Evolutionary conservation across 1,140 invertebrate species (phyloP).

Genomic region (Apis cerana): DNA sequence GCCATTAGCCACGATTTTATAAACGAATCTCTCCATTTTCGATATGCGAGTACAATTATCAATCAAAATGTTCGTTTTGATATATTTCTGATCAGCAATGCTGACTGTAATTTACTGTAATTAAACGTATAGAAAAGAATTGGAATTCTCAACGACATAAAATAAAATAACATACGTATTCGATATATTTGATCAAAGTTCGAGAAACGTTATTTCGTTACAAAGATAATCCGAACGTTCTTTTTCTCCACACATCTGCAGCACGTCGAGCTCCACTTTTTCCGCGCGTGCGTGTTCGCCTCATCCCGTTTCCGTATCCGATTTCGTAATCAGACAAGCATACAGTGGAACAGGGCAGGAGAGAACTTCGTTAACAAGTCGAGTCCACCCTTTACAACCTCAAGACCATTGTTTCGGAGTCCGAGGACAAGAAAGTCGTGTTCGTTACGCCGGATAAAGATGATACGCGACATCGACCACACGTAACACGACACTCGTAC

Average conservation of each 20-base stretch:
- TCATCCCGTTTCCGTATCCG: conserved; percentile 17
- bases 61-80: no score
- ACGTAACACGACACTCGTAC: conserved; percentile 57
- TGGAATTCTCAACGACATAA: no score
- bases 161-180: no score
- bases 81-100: no score
- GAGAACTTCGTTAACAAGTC: conserved; percentile 61
- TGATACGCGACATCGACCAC: conserved; percentile 64
- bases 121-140: no score
- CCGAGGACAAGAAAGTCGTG: conserved; percentile 62
- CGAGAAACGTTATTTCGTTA: no score
- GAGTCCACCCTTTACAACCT: conserved; percentile 64
- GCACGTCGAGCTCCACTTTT: no score
- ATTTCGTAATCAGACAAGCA: conserved; percentile 38
- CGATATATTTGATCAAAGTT: no score
- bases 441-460: conserved; percentile 63
- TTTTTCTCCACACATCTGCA: no score
- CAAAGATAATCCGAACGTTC: no score
- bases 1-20: conserved; percentile 41
- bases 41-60: not conserved
- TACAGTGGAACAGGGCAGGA: not conserved
- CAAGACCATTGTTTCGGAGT: conserved; percentile 63
- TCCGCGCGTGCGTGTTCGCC: not conserved
- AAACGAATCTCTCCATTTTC: conserved; percentile 49
- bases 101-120: no score